Evolutionary conservation across 2,113 vertebrate genomes (phyloP).

Genomic region (Calidris pugnax): DNA sequence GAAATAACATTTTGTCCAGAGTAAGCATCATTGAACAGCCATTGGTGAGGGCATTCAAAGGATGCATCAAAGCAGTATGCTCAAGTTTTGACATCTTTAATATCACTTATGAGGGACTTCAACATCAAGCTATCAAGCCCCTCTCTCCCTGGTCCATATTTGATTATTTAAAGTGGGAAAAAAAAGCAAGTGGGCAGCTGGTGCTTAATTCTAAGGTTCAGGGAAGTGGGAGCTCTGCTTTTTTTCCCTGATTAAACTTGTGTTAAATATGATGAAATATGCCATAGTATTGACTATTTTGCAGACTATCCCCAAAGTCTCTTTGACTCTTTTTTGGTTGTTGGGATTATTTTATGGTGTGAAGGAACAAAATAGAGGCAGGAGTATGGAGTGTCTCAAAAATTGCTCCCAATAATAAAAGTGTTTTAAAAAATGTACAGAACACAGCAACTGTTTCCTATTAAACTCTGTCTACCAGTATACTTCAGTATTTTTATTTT

Average conservation of each 20-base stretch:
- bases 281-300: background rate
- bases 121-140: background rate
- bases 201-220: background rate
- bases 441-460: background rate
- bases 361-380: background rate
- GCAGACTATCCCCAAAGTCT: background rate
- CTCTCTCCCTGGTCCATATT: background rate
- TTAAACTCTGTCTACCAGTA: background rate
- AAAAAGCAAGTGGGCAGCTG: background rate
- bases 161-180: background rate
- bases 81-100: background rate
- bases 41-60: background rate
- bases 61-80: background rate
- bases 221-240: fast-evolving
- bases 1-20: background rate
- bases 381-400: background rate
- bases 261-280: fast-evolving
- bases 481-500: background rate
- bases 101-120: background rate
- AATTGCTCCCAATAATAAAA: background rate
- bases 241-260: background rate
- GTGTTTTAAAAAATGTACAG: background rate
- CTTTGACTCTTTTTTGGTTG: background rate
- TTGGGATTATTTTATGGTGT: background rate
- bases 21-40: background rate